Conservation (phyloP, 2,113 vertebrate genomes). For the Ailurus styani region DNA sequence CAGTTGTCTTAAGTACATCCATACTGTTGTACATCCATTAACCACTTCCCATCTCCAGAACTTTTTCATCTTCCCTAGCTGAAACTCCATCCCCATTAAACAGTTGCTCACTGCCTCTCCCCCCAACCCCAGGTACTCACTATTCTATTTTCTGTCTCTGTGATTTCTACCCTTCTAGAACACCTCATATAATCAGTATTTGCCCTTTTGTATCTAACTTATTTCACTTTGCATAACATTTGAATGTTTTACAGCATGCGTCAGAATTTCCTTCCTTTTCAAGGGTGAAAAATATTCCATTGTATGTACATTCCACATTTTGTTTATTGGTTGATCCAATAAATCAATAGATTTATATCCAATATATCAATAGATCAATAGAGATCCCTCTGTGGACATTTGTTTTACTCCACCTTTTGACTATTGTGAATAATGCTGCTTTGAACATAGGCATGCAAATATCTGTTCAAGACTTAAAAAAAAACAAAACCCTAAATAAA, state of each 20-base stretch:
- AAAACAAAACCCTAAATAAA: not conserved
- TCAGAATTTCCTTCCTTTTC: not conserved
- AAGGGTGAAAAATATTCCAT: not conserved
- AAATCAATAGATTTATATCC: too few species aligned
- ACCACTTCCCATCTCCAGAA: not conserved
- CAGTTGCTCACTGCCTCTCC: not conserved
- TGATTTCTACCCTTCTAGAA: not conserved
- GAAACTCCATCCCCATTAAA: not conserved
- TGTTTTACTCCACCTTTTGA: not conserved
- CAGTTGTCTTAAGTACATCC: not conserved
- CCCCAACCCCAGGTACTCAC: not conserved
- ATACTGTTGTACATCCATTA: not conserved
- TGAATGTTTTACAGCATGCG: not conserved
- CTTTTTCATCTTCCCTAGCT: not conserved
- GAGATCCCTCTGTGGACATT: not conserved
- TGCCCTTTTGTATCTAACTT: not conserved
- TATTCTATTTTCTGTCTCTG: not conserved
- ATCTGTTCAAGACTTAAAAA: not conserved
- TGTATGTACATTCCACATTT: not conserved
- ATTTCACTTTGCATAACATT: not conserved
- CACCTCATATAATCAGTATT: not conserved
- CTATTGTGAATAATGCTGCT: not conserved
- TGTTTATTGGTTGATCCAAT: not conserved
- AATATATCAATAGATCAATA: too few species aligned
- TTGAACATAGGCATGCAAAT: not conserved